Base-by-base conservation (phyloP, 2,888 invertebrate genomes). In the Clostera curtula region DNA sequence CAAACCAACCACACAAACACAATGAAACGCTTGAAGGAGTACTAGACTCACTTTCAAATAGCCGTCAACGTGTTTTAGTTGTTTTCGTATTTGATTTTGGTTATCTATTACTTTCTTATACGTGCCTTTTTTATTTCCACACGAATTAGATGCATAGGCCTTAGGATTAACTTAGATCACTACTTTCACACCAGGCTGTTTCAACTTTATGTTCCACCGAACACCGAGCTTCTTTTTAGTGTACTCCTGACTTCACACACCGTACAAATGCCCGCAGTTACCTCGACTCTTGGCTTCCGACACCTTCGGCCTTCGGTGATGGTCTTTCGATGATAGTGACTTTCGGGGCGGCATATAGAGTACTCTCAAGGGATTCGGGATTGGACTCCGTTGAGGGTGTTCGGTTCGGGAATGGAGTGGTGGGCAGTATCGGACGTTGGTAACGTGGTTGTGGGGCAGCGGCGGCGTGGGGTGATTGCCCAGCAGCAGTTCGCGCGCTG, bases 201-300 rank as follows among this genome's bases (percentile, higher is more conserved):
- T 58, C 64, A 41, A 51, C 58, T 79, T 76, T 80, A 75, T 80
- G 80, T 83, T 82, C 75, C 76, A 82, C 79, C 49, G 56, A 63
- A 83, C 83, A 82, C 82, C 66, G 57, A 79, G 83, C 83, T 82
- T 83, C 61, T 82, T 82, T 74, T 80, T 83, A 82, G 83, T 70
- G 69, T 73, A 82, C 77, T 79, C 82, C 83, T 76, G 75, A 82
- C 77, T 73, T 73, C 67, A 83, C 72, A 82, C 82, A 80, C 72
- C 77, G 71, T 75, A 80, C 82, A 83, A 72, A 77, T 82, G 82
- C 82, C 82, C 82, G 82, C 82, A 83, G 82, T 82, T 82, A 82
- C 82, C 80, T 76, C 62, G 77, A 82, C 79, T 82, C 77, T 83
- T 77, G 72, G 82, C 83, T 82, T 82, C 69, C 63, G 56, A 79